A percentile compares a stretch with the other conserved stretches of the same genome.
These are phyloP conservation scores for Bombus waltoni DNA, from an alignment of 1,140 invertebrate species.

Conservation along the genomic window DNA sequence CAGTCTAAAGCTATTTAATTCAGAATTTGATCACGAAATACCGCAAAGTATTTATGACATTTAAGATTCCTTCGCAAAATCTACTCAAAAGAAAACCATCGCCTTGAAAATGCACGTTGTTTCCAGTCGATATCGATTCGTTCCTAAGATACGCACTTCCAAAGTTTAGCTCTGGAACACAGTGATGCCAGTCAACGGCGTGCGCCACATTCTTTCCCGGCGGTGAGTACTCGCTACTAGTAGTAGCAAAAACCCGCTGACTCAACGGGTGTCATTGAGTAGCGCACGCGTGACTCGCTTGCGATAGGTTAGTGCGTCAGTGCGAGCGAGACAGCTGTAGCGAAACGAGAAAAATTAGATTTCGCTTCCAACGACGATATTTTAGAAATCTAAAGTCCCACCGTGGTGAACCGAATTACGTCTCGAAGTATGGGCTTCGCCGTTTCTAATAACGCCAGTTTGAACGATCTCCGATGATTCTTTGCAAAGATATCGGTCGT, in stretches of 20 bases:
- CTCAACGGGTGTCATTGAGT: no score
- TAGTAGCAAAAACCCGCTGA: background rate
- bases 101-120: background rate
- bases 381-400: background rate
- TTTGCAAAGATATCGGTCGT: no score
- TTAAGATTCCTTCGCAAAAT: background rate
- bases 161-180: background rate
- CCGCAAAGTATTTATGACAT: background rate
- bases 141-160: background rate
- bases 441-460: background rate
- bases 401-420: no score
- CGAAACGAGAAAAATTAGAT: background rate
- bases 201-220: background rate
- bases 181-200: background rate
- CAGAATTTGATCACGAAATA: no score
- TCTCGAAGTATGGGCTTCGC: background rate
- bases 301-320: background rate
- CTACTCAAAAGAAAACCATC: accelerated
- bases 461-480: no score
- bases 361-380: background rate
- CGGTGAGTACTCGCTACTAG: background rate
- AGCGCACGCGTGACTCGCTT: no score
- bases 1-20: no score
- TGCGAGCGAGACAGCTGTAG: background rate
- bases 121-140: background rate